phyloP scores from a whole-genome alignment of 2,888 invertebrate species.

The Lasioglossum oenotherae region DNA sequence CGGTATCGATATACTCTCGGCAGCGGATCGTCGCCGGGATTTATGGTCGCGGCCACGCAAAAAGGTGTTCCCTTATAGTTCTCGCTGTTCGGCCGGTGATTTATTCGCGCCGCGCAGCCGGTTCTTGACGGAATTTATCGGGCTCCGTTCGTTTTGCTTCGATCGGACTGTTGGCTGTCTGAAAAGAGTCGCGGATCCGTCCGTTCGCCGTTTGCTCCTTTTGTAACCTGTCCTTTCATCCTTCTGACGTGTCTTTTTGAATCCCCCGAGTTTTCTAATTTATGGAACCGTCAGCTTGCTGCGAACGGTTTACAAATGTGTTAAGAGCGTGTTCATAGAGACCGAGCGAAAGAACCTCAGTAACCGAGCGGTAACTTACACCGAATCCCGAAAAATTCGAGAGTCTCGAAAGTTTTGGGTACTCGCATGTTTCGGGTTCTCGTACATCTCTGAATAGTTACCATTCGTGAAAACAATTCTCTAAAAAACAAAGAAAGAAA shows the following conservation, averaged over 20 bases:
- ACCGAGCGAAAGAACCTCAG: neutral
- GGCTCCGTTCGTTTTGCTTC: slow-evolving; percentile 22
- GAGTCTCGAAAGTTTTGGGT: no score
- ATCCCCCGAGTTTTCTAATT: neutral
- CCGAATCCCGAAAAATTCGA: no score
- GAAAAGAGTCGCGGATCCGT: slow-evolving; percentile 15
- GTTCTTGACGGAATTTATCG: slow-evolving; percentile 53
- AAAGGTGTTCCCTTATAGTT: slow-evolving; percentile 47
- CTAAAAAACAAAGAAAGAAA: neutral
- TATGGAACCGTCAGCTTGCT: neutral
- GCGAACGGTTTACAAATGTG: neutral
- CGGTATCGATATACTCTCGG: slow-evolving; percentile 19
- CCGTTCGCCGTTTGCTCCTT: neutral
- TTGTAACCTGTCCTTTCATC: neutral
- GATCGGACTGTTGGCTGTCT: slow-evolving; percentile 9
- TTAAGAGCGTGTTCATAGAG: neutral
- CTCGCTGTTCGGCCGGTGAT: slow-evolving; percentile 21
- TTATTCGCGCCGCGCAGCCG: slow-evolving; percentile 41
- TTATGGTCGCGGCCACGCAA: slow-evolving; percentile 42
- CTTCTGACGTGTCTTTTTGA: neutral
- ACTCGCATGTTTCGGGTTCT: no score
- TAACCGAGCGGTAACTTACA: no score
- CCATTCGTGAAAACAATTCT: neutral
- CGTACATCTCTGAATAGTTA: neutral
- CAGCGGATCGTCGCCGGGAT: slow-evolving; percentile 31